Evolutionary conservation across 2,797 vertebrate genomes (phyloP).

Genomic region (Propithecus deckenii): DNA sequence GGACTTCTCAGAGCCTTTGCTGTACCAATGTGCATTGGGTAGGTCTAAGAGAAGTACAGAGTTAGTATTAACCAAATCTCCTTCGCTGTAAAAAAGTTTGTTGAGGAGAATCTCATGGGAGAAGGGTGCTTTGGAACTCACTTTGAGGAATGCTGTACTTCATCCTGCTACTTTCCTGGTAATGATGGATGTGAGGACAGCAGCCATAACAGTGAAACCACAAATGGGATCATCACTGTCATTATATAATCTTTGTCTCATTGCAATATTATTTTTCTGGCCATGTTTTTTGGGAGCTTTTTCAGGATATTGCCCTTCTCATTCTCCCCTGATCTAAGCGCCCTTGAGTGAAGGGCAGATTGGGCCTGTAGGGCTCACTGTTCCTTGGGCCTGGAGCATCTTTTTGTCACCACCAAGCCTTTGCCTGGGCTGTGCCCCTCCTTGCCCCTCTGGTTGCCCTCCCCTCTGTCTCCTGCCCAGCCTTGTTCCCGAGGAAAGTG

Average conservation of each 20-base stretch:
- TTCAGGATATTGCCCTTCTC: neutral
- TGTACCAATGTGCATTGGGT: rapidly evolving
- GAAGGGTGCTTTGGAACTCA: neutral
- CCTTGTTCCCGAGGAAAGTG: neutral
- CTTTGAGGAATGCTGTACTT: neutral
- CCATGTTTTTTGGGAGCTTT: neutral
- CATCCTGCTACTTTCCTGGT: neutral
- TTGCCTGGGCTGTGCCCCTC: neutral
- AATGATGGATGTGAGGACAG: neutral
- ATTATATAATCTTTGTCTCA: neutral
- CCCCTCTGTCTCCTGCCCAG: neutral
- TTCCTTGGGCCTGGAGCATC: neutral
- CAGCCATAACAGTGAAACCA: rapidly evolving
- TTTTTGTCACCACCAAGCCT: neutral
- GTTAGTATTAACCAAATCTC: neutral
- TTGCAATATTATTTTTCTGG: neutral
- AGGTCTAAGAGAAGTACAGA: neutral
- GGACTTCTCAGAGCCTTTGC: neutral
- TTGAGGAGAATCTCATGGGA: neutral
- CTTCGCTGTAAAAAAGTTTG: neutral
- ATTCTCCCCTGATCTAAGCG: neutral
- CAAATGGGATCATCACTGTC: neutral
- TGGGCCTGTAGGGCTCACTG: neutral
- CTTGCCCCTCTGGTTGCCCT: rapidly evolving
- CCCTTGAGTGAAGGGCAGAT: neutral